Conservation (phyloP, 2,888 invertebrate genomes). For the Mantis religiosa region DNA sequence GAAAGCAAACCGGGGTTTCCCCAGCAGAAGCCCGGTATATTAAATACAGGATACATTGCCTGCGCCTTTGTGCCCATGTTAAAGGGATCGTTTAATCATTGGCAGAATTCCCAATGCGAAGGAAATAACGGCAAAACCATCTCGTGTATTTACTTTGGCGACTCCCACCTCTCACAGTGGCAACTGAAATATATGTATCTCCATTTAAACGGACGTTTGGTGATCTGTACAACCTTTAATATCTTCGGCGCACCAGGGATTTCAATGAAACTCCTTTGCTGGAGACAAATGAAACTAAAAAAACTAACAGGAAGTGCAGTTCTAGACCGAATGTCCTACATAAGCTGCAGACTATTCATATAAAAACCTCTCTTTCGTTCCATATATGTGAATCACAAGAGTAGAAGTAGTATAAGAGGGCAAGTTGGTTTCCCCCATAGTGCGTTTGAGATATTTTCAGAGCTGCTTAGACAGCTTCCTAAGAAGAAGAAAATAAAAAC, state of each 20-base stretch:
- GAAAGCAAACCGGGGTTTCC: background rate
- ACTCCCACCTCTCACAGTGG: background rate
- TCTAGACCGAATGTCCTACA: too few relatives aligned
- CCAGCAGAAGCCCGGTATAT: background rate
- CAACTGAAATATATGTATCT: background rate
- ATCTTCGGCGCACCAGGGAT: too few relatives aligned
- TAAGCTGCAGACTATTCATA: too few relatives aligned
- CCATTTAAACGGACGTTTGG: background rate
- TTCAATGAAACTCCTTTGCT: background rate
- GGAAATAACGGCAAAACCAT: background rate
- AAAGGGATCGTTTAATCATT: background rate
- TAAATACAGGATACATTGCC: background rate
- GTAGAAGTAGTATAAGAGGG: too few relatives aligned
- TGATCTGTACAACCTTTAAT: background rate
- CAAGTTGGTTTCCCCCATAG: too few relatives aligned
- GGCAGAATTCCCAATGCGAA: background rate
- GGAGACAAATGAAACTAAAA: background rate
- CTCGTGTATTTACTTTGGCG: background rate
- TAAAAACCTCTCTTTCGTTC: too few relatives aligned
- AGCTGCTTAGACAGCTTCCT: too few relatives aligned
- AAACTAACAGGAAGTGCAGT: too few relatives aligned
- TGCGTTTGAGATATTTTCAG: too few relatives aligned
- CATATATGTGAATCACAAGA: too few relatives aligned
- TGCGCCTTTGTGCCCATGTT: background rate
- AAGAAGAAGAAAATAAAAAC: too few relatives aligned